A percentile compares a stretch with the other conserved stretches of the same genome.
These are phyloP conservation scores for Coptotermes formosanus DNA, from an alignment of 1,140 invertebrate species.

Conservation along the genomic window DNA sequence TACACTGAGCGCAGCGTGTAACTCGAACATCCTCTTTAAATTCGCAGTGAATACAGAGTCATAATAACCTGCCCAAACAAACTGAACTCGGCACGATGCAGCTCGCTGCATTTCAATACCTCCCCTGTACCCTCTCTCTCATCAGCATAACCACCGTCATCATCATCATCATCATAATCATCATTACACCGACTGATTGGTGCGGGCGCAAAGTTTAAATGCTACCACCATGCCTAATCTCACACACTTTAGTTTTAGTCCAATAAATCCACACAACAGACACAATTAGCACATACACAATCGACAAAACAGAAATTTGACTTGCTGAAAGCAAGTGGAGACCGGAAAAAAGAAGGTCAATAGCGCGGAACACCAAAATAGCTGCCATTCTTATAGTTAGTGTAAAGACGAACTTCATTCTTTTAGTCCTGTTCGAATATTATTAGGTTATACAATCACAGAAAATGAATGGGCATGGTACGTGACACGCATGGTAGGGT, in stretches of 20 bases:
- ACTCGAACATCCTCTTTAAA: conserved; percentile 7
- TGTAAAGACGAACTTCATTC: too few species aligned
- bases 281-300: too few species aligned
- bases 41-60: not conserved
- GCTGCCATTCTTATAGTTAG: too few species aligned
- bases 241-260: not conserved
- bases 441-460: too few species aligned
- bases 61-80: not conserved
- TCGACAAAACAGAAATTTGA: too few species aligned
- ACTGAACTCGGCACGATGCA: not conserved
- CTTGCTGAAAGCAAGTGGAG: too few species aligned
- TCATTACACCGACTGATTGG: not conserved
- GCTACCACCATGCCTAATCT: not conserved
- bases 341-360: too few species aligned
- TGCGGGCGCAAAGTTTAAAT: not conserved
- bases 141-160: not conserved
- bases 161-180: not conserved
- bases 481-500: too few species aligned
- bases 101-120: not conserved
- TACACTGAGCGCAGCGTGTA: not conserved
- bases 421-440: too few species aligned
- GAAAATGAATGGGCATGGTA: too few species aligned
- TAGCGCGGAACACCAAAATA: too few species aligned
- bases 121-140: not conserved
- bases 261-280: too few species aligned